phyloP scores from a whole-genome alignment of 1,140 invertebrate genomes.

The Drosophila orena region DNA sequence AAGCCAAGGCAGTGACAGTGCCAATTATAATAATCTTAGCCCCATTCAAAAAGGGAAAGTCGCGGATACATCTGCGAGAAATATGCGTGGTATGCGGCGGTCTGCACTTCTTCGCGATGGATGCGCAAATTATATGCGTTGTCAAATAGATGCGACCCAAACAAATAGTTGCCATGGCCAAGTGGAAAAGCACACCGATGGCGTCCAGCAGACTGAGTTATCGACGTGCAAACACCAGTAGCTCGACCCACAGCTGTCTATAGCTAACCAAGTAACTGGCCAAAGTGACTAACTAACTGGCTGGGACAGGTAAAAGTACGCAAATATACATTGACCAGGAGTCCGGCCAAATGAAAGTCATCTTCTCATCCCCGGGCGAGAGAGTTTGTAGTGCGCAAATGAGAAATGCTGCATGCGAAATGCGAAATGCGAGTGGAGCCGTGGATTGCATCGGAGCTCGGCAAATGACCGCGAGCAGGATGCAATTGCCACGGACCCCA shows the following conservation, averaged over 20 bases:
- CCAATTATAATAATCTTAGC: slow-evolving; percentile 65
- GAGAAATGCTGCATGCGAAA: not conserved
- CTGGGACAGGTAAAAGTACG: slow-evolving; percentile 73
- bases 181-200: slow-evolving; percentile 16
- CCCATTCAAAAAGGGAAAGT: slow-evolving; percentile 77
- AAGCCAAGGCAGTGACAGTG: slow-evolving; percentile 38
- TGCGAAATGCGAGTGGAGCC: slow-evolving; percentile 24
- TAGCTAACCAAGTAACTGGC: slow-evolving; percentile 33
- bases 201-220: slow-evolving; percentile 45
- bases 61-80: slow-evolving; percentile 59
- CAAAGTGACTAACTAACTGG: slow-evolving; percentile 22
- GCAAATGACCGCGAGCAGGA: slow-evolving; percentile 65
- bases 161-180: slow-evolving; percentile 57
- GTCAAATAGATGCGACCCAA: slow-evolving; percentile 61
- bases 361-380: slow-evolving; percentile 55
- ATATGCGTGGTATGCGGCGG: slow-evolving; percentile 55
- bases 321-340: slow-evolving; percentile 68
- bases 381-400: slow-evolving; percentile 40
- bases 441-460: slow-evolving; percentile 13
- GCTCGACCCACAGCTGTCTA: slow-evolving; percentile 35
- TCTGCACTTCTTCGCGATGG: slow-evolving; percentile 47
- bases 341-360: slow-evolving; percentile 75
- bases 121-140: slow-evolving; percentile 73
- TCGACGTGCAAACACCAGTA: slow-evolving; percentile 46
- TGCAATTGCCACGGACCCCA: slow-evolving; percentile 35